phyloP scores from a whole-genome alignment of 2,113 vertebrate species.

The Elgaria multicarinata region DNA sequence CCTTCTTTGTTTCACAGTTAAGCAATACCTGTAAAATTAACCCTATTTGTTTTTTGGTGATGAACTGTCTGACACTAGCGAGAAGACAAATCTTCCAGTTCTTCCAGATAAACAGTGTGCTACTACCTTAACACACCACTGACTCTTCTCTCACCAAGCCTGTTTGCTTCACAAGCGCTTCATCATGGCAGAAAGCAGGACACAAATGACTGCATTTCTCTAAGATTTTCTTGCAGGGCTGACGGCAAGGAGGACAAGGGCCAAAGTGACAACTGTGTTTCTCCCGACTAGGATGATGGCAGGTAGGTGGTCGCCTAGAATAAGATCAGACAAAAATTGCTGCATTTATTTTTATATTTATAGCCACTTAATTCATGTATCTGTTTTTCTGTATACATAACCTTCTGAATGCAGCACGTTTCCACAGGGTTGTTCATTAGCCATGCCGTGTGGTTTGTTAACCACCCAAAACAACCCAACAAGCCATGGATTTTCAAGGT shows the following conservation, averaged over 20 bases:
- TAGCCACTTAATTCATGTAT: not conserved
- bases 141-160: constrained; percentile 74
- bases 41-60: not conserved
- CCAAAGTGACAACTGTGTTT: constrained; percentile 87
- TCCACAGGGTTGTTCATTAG: too few species aligned
- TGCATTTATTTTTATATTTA: not conserved
- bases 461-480: too few species aligned
- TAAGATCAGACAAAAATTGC: constrained; percentile 40
- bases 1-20: not conserved
- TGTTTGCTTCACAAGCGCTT: constrained; percentile 84
- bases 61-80: not conserved
- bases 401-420: too few species aligned
- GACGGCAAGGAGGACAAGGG: constrained; percentile 83
- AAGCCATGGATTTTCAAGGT: too few species aligned
- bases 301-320: constrained; percentile 80
- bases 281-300: constrained; percentile 85
- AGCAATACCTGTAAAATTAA: rapidly evolving
- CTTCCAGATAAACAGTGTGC: not conserved
- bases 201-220: constrained; percentile 78
- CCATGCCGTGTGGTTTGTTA: too few species aligned
- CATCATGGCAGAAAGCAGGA: constrained; percentile 84
- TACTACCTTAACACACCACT: constrained; percentile 5
- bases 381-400: not conserved
- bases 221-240: constrained; percentile 79
- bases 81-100: not conserved